These are phyloP conservation scores for Lamprotornis superbus DNA, from an alignment of 2,113 vertebrate species.

Conservation along the genomic window DNA sequence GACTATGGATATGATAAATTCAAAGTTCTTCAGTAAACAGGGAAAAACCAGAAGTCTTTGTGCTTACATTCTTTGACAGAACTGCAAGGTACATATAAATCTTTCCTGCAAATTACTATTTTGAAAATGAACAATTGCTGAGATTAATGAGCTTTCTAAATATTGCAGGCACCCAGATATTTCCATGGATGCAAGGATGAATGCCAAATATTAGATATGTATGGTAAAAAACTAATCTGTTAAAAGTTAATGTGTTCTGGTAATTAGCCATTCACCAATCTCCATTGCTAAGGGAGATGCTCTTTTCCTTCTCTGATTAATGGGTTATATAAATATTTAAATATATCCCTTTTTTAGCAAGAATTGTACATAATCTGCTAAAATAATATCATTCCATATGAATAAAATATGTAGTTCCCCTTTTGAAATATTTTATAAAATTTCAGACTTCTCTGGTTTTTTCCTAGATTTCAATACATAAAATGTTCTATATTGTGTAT, in stretches of 20 bases:
- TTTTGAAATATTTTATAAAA: neutral
- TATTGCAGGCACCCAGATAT: neutral
- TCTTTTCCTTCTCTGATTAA: neutral
- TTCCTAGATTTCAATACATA: neutral
- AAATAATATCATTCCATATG: neutral
- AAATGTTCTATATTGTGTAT: neutral
- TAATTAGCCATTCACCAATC: conserved; percentile 8
- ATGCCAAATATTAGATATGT: neutral
- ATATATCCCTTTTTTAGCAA: neutral
- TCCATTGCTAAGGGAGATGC: neutral
- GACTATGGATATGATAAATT: neutral
- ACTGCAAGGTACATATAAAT: neutral
- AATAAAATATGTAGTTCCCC: neutral
- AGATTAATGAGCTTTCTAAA: neutral
- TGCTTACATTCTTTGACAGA: neutral
- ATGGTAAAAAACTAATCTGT: neutral
- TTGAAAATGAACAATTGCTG: neutral
- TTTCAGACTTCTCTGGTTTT: neutral
- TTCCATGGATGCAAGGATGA: neutral
- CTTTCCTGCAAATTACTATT: neutral
- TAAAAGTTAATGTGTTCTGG: neutral
- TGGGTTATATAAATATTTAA: conserved; percentile 10
- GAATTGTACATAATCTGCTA: neutral
- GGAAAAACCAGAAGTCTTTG: neutral
- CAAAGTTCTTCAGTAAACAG: neutral